Percentiles rank a stretch among this genome's conserved stretches.
phyloP scores from a whole-genome alignment of 2,113 vertebrate genomes.

The Protobothrops mucrosquamatus region DNA sequence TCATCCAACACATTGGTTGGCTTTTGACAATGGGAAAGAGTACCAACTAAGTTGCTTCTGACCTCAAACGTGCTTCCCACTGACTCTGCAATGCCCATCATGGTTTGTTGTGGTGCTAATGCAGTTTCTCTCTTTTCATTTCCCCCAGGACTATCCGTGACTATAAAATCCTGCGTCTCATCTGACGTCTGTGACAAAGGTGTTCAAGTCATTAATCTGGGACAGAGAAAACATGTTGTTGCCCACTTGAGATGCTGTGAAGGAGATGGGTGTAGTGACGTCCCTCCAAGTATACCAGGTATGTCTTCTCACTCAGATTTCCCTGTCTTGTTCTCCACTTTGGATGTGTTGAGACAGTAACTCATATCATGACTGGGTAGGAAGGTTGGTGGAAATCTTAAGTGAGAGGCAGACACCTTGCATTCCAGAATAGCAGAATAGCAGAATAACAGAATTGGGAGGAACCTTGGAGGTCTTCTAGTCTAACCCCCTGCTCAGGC shows the following conservation, averaged over 20 bases:
- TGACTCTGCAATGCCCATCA: not conserved
- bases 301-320: not conserved
- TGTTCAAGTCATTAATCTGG: not conserved
- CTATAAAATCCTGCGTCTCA: not conserved
- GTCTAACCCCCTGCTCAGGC: not conserved
- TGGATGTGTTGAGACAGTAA: not conserved
- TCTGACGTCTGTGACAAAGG: not conserved
- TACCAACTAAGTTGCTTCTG: not conserved
- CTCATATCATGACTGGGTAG: not conserved
- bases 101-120: not conserved
- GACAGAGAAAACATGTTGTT: not conserved
- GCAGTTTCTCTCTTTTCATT: not conserved
- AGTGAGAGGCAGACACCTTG: not conserved
- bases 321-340: not conserved
- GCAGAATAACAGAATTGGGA: not conserved
- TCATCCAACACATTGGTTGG: not conserved
- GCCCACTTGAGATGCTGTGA: not conserved
- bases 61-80: not conserved
- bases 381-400: not conserved
- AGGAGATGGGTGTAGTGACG: not conserved
- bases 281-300: not conserved
- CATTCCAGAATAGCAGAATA: not conserved
- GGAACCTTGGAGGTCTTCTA: not conserved
- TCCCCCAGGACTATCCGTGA: not conserved
- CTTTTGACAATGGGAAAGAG: not conserved